Base-by-base conservation (phyloP, 2,113 vertebrate genomes). In the Oceanites oceanicus region DNA sequence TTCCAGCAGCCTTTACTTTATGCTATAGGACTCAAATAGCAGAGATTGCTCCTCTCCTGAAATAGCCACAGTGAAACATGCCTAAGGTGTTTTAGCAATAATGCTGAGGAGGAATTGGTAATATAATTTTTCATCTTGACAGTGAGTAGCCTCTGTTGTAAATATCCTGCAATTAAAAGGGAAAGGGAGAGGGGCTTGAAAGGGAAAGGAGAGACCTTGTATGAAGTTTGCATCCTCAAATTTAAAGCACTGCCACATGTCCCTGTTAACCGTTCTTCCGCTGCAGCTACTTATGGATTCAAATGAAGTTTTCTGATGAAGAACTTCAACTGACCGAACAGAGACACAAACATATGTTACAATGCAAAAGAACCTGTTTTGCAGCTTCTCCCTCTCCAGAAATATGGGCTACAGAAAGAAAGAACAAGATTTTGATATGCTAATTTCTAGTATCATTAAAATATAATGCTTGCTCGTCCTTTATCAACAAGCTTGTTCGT, bases 361-460 rank as follows among this genome's bases (percentile, higher is more conserved):
- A 5, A 2, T 10, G 78, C 67, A 15, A 22, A 75, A 73, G 66
- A 92, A 32, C 25, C 50, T 72, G 86, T 45, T 77, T 23, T 56
- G 11, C 63, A 36, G 40, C 88, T 62, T 10, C 47, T 70, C 50
- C 61, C 3, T 20, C 74, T 32, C 72, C 47, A 14, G 25, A 34
- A 49, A 18, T 3, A 8, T 0, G 2, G 50, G 67, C 47, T 15
- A 10, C 0, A 1, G 86, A 52, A 76, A 42, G 59, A 23, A 47
- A 23, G 63, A 72, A 9, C 3, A 1, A 29, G 62, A 67, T 73
- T 93, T 80, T 88, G 78, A 86, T 73, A 27, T 86, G 81, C 42
- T 88, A 63, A 93, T 95, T 59, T 10, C 58, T 15, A 13, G 20
- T 36, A 4, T 58, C 62, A 59, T 91, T 92, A 79, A 94, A 96